Percentiles rank a stretch among this genome's conserved stretches.
These are phyloP conservation scores for Xenentodon cancila DNA, from an alignment of 2,797 vertebrate genomes.

Conservation along the genomic window DNA sequence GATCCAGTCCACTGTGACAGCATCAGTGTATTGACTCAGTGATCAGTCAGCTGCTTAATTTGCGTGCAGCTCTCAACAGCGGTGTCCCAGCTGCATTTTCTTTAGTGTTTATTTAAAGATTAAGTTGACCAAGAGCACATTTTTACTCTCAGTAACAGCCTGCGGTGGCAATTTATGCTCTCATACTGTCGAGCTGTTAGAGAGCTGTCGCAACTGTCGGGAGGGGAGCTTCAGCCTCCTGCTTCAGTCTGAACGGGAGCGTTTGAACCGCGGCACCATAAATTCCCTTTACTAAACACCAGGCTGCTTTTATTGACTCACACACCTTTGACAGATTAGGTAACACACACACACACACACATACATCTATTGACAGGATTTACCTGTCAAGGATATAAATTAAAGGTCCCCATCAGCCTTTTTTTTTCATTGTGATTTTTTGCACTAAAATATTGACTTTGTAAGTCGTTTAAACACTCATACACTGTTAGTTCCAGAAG, in stretches of 20 bases:
- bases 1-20: slow-evolving; percentile 44
- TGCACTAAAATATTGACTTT: background rate
- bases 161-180: background rate
- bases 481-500: no score
- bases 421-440: background rate
- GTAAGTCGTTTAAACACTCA: background rate
- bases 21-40: slow-evolving; percentile 38
- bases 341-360: slow-evolving; percentile 8
- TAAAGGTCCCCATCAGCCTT: background rate
- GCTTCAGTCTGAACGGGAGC: slow-evolving; percentile 3
- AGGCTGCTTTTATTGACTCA: slow-evolving; percentile 23
- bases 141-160: slow-evolving; percentile 22
- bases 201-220: slow-evolving; percentile 5
- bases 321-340: slow-evolving; percentile 15
- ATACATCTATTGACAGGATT: slow-evolving; percentile 5
- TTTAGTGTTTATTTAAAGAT: slow-evolving; percentile 53
- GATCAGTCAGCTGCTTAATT: slow-evolving; percentile 47
- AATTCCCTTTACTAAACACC: slow-evolving; percentile 21
- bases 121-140: slow-evolving; percentile 24
- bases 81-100: slow-evolving; percentile 25
- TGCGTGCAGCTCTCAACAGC: slow-evolving; percentile 13
- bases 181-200: slow-evolving; percentile 1
- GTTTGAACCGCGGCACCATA: slow-evolving; percentile 11
- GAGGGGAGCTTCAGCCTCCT: slow-evolving; percentile 5
- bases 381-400: background rate